Evolutionary conservation across 2,888 invertebrate genomes (phyloP).

Genomic region (Pammene fasciana): DNA sequence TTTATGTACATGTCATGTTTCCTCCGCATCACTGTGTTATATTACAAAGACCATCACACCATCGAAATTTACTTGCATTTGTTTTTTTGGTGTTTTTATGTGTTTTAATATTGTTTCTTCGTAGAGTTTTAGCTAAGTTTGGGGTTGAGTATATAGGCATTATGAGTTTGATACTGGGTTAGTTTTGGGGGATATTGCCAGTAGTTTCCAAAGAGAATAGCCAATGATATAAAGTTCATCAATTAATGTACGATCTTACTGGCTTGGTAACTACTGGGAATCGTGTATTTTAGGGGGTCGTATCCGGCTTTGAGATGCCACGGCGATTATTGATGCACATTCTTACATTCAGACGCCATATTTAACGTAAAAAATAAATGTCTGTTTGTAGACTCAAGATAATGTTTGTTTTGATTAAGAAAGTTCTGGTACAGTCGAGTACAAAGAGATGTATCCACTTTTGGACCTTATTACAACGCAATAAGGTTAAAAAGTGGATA

Average conservation of each 20-base stretch:
- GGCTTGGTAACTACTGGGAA: not conserved
- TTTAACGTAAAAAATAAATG: not conserved
- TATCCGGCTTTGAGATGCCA: conserved; percentile 7
- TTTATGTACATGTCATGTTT: conserved; percentile 41
- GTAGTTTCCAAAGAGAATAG: not conserved
- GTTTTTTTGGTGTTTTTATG: conserved; percentile 56
- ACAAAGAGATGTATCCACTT: too few species aligned
- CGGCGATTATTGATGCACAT: conserved; percentile 7
- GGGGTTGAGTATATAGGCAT: conserved; percentile 26
- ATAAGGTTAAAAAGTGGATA: too few species aligned
- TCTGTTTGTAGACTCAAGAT: not conserved
- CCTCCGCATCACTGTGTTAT: conserved; percentile 48
- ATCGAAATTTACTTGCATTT: conserved; percentile 80
- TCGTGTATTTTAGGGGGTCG: not conserved
- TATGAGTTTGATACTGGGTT: conserved; percentile 8
- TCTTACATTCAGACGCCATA: not conserved
- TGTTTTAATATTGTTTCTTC: conserved; percentile 50
- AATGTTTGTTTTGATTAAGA: too few species aligned
- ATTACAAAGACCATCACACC: conserved; percentile 73
- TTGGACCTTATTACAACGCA: too few species aligned
- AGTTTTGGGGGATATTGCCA: not conserved
- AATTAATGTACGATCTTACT: not conserved
- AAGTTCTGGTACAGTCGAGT: too few species aligned
- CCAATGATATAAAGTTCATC: not conserved
- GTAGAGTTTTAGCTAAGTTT: conserved; percentile 41